Evolutionary conservation across 2,888 invertebrate genomes (phyloP), one percentile per base, ranked within the genome.

Genomic region (Pristionchus arcanus): DNA sequence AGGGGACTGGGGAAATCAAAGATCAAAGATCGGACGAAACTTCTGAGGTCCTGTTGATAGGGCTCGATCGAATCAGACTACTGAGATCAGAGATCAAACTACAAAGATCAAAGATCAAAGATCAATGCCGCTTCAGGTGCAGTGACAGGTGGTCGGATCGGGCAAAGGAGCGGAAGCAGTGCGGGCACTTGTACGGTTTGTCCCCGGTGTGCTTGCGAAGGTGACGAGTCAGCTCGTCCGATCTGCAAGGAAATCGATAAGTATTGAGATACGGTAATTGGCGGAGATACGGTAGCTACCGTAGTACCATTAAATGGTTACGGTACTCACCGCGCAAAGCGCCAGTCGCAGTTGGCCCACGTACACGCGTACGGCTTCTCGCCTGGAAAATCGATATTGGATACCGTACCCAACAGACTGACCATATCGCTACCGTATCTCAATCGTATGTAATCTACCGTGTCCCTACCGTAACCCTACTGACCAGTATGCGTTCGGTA

Each of bases 101-200:
- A n/a, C 49, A 53, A 81, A 49, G 42, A 49, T 49, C 42, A n/a
- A n/a, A 77, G 77, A 77, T 42, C 77, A 81, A 49, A 81, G 81
- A 81, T 86, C 55, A 87, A 86, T 93, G 93, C n/a, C 92, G 91
- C 91, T 92, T 93, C 91, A 93, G 91, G 85, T 93, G 93, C 21
- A 93, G 91, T 55, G 91, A 90, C 21, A 97, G 96, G 93, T 97
- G 97, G 94, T 97, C 97, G 59, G 96, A 96, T 83, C 97, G 95
- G 66, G 97, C 96, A 95, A 97, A 97, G 42, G 97, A 96, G 25
- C 97, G 95, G 91, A 96, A 96, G 94, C 97, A 97, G 71, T 96
- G 95, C 63, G 96, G 96, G 94, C 97, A 97, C 94, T 96, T 96
- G 95, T 97, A 97, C 1, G 97, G 97, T 86, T 96, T 95, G 94